phyloP scores from a whole-genome alignment of 2,888 invertebrate genomes.

The Pediacus dermestoides region DNA sequence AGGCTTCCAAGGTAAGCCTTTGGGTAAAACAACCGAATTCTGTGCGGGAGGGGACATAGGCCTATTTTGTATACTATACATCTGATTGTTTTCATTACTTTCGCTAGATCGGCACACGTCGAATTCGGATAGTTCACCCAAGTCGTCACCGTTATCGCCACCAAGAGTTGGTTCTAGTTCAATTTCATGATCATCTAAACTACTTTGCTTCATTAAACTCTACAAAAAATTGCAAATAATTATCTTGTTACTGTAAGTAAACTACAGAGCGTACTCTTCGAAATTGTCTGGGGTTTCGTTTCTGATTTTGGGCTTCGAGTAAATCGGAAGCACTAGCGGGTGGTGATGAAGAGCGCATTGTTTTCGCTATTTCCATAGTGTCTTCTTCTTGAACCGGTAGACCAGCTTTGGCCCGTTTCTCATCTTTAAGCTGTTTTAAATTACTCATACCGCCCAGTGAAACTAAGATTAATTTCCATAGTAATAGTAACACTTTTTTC shows the following conservation, averaged over 20 bases:
- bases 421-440: constrained; percentile 71
- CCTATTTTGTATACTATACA: constrained; percentile 41
- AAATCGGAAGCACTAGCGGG: constrained; percentile 90
- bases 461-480: constrained; percentile 94
- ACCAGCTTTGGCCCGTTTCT: constrained; percentile 65
- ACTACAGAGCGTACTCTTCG: constrained; percentile 55
- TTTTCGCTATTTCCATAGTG: constrained; percentile 87
- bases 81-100: constrained; percentile 43
- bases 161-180: constrained; percentile 63
- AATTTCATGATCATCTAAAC: constrained; percentile 77
- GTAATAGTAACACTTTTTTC: constrained; percentile 85
- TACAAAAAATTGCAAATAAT: constrained; percentile 42
- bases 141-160: constrained; percentile 42
- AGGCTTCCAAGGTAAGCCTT: constrained; percentile 89
- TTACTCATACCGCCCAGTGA: constrained; percentile 88
- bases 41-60: constrained; percentile 34
- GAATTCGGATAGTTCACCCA: constrained; percentile 52
- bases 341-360: constrained; percentile 93
- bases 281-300: constrained; percentile 68
- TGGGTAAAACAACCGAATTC: constrained; percentile 27
- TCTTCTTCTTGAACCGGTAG: constrained; percentile 83
- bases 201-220: constrained; percentile 88
- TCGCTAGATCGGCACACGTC: constrained; percentile 54
- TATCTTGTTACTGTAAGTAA: neutral
- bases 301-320: constrained; percentile 79